phyloP scores from a whole-genome alignment of 2,888 invertebrate species.

The Dasypolia templi region DNA sequence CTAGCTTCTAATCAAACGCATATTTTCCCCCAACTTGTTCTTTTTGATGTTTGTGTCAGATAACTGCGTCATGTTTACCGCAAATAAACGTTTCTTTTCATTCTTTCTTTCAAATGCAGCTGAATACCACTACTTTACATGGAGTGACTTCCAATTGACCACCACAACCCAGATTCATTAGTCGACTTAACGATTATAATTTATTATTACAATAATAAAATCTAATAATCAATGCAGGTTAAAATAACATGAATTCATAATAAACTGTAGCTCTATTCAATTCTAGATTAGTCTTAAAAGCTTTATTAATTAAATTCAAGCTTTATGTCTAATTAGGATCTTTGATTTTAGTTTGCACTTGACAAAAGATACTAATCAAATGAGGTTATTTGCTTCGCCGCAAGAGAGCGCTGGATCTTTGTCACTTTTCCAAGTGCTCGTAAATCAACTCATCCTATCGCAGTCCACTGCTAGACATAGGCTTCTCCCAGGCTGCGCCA shows the following conservation, averaged over 20 bases:
- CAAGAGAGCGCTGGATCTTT: too few relatives aligned
- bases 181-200: conserved; percentile 28
- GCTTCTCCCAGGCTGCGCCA: too few relatives aligned
- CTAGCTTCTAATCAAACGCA: too few relatives aligned
- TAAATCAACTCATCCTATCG: too few relatives aligned
- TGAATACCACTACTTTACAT: not conserved
- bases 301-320: conserved; percentile 53
- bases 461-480: too few relatives aligned
- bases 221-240: conserved; percentile 13
- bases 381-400: too few relatives aligned
- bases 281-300: conserved; percentile 38
- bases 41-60: too few relatives aligned
- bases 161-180: not conserved
- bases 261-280: conserved; percentile 30
- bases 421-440: too few relatives aligned
- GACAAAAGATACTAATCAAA: conserved; percentile 13
- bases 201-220: not conserved
- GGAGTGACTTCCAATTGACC: not conserved
- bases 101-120: too few relatives aligned
- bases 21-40: too few relatives aligned
- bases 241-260: conserved; percentile 31
- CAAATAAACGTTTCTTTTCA: too few relatives aligned
- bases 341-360: not conserved
- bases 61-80: too few relatives aligned
- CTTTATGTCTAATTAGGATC: conserved; percentile 48